Conservation (phyloP, 1,140 invertebrate genomes). For the Bombus turneri region DNA sequence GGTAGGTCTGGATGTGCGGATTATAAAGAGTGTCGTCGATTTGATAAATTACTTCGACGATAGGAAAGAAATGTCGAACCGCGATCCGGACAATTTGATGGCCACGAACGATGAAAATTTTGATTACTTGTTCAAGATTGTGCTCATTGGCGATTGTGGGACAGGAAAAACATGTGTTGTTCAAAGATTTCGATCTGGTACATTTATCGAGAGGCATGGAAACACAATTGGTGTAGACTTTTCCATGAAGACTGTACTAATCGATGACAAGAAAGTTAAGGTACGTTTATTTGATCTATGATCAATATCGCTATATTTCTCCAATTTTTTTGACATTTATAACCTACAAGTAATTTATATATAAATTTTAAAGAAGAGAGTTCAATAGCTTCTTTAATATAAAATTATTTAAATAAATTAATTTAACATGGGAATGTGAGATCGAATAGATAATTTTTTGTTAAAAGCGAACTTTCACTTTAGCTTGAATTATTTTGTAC, state of each 20-base stretch:
- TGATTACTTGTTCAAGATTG: slow-evolving; percentile 93
- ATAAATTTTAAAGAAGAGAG: neutral
- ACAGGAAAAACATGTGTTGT: slow-evolving; percentile 94
- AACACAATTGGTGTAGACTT: slow-evolving; percentile 98
- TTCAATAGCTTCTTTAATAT: neutral
- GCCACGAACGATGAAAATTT: slow-evolving; percentile 87
- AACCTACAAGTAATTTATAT: neutral
- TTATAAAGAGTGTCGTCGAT: slow-evolving; percentile 28
- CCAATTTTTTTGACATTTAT: neutral
- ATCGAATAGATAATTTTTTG: neutral
- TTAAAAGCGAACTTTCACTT: neutral
- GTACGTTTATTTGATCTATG: slow-evolving; percentile 81
- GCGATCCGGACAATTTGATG: slow-evolving; percentile 84
- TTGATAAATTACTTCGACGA: slow-evolving; percentile 13
- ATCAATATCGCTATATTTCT: neutral
- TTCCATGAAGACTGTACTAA: slow-evolving; percentile 96
- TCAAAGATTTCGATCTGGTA: slow-evolving; percentile 96
- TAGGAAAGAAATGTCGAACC: slow-evolving; percentile 80
- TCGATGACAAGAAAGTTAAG: slow-evolving; percentile 97
- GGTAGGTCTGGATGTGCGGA: slow-evolving; percentile 10
- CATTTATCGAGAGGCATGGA: slow-evolving; percentile 95
- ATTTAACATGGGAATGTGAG: neutral
- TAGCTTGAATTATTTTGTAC: neutral
- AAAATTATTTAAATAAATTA: neutral
- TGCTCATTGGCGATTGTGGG: slow-evolving; percentile 92